Conservation (phyloP, 2,797 vertebrate genomes). For the Protonibea diacanthus region DNA sequence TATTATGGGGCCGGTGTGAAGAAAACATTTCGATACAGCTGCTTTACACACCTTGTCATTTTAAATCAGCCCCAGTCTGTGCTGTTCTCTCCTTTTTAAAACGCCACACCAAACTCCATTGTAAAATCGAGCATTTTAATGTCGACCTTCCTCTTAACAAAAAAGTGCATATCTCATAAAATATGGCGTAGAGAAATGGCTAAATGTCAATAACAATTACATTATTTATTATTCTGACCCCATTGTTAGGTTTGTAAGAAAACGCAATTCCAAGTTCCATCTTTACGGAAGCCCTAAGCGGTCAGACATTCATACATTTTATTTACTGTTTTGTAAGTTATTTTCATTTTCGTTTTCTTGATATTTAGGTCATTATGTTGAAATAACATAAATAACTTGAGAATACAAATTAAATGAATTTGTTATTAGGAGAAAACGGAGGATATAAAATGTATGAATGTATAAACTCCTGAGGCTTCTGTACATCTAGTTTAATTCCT, state of each 20-base stretch:
- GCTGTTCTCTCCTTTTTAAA: background rate
- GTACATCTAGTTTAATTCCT: background rate
- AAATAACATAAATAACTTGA: too few species aligned
- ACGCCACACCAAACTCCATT: slow-evolving; percentile 50
- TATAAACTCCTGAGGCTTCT: too few species aligned
- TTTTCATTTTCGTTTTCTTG: too few species aligned
- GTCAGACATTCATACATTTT: too few species aligned
- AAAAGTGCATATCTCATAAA: background rate
- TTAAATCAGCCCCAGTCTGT: slow-evolving; percentile 14
- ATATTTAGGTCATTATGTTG: too few species aligned
- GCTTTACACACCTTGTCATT: slow-evolving; percentile 12
- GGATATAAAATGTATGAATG: too few species aligned
- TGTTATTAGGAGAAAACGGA: too few species aligned
- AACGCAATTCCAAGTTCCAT: background rate
- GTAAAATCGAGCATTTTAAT: slow-evolving; percentile 15
- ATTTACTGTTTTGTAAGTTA: too few species aligned
- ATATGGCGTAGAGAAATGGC: background rate
- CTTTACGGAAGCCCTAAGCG: too few species aligned
- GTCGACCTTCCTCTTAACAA: background rate
- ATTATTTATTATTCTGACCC: background rate
- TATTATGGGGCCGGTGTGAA: slow-evolving; percentile 22
- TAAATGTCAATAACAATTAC: background rate
- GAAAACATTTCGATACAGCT: slow-evolving; percentile 26
- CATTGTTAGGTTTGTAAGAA: background rate
- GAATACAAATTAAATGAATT: too few species aligned